Evolutionary conservation across 2,113 vertebrate species (phyloP), one percentile per base, ranked within the genome.

Genomic region (Gallinago media): DNA sequence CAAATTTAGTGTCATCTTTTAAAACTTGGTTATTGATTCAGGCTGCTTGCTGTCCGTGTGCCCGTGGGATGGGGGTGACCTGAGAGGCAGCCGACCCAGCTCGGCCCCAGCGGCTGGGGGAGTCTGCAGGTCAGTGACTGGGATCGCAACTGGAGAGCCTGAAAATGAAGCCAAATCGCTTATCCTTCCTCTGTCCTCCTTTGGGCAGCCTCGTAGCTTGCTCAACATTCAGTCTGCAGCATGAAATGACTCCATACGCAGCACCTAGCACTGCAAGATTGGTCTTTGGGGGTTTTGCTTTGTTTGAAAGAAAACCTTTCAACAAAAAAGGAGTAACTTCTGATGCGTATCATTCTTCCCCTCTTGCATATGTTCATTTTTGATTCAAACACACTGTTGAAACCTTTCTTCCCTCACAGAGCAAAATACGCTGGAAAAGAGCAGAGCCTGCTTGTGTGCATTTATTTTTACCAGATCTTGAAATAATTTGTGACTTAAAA

Each of bases 361-460:
- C 75, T 92, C 76, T 84, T 91, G 91, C 93, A 91, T 96, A 94
- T 92, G 91, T 95, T 96, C 76, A 62, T 85, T 96, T 96, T 91
- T 96, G 77, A 72, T 96, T 96, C 89, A 95, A 91, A 73, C 65
- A 58, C 68, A 31, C 71, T 91, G 59, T 84, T 11, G n/a, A 94
- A 93, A 59, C 40, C 79, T 77, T 95, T 73, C 75, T 95, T 95
- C 52, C 34, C 63, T 92, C 1, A 0, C 85, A 91, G 56, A 91
- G 59, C 26, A 77, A 78, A 95, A 95, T 89, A 44, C 32, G 59
- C 76, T 84, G 63, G 61, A 93, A 96, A 93, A 93, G 73, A 83
- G 72, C 76, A 86, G 52, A 95, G 58, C 5, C 61, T 92, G 55
- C 68, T 91, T 79, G 34, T 80, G 55, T 70, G 63, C 85, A 15